phyloP scores from a whole-genome alignment of 2,888 invertebrate genomes.

The Monoplex corrugatus region DNA sequence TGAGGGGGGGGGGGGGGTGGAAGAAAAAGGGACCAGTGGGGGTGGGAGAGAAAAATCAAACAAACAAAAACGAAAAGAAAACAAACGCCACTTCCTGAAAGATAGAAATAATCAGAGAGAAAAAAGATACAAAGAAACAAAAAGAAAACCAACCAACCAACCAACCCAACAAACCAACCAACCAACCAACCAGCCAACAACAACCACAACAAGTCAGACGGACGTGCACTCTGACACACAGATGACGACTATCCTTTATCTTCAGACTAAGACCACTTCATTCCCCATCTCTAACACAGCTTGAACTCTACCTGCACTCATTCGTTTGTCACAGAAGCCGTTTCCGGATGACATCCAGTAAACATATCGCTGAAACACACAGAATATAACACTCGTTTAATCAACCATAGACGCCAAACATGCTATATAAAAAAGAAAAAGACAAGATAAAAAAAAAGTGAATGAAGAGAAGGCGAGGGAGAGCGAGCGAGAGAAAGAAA shows the following conservation, averaged over 20 bases:
- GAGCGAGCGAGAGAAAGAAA: no score
- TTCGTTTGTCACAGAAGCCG: conserved; percentile 95
- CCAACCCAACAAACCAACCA: no score
- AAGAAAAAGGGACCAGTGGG: neutral
- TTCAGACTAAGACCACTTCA: neutral
- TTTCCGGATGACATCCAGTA: conserved; percentile 94
- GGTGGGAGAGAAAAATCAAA: neutral
- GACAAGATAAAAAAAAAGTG: no score
- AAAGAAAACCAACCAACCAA: no score
- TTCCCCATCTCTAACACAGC: neutral
- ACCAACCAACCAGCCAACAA: no score
- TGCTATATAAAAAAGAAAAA: neutral
- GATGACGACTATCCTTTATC: no score
- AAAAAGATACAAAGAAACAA: no score
- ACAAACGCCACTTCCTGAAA: neutral
- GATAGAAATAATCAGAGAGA: neutral
- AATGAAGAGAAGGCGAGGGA: no score
- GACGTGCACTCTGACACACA: neutral
- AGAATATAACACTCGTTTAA: conserved; percentile 64
- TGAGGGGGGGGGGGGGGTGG: neutral
- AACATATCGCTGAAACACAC: conserved; percentile 93
- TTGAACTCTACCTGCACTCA: conserved; percentile 95
- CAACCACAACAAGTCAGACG: neutral
- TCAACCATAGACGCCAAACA: neutral
- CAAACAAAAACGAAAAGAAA: no score